Percentiles rank a stretch among this genome's conserved stretches.
Conservation (phyloP, 2,797 vertebrate genomes). For the Esox lucius region DNA sequence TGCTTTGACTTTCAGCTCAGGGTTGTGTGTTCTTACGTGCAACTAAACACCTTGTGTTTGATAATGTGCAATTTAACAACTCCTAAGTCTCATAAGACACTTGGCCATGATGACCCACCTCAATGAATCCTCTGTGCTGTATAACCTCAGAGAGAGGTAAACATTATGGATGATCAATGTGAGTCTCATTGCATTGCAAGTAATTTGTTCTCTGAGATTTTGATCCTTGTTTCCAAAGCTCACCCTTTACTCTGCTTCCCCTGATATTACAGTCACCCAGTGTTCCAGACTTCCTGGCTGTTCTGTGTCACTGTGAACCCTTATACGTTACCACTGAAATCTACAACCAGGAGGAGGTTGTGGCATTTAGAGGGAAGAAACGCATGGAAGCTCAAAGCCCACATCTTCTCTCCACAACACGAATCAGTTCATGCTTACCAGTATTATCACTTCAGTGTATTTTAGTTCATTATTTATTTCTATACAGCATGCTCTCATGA, state of each 20-base stretch:
- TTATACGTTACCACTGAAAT: conserved; percentile 76
- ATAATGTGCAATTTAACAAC: conserved; percentile 28
- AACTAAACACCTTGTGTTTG: too few species aligned
- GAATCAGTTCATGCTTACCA: conserved; percentile 85
- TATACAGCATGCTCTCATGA: not conserved
- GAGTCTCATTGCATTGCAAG: conserved; percentile 25
- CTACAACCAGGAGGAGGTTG: conserved; percentile 71
- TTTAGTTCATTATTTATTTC: too few species aligned
- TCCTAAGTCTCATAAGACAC: conserved; percentile 76
- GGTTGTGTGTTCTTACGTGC: too few species aligned
- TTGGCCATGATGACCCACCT: conserved; percentile 77
- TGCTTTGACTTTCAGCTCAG: too few species aligned
- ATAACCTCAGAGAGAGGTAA: conserved; percentile 64
- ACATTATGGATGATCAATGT: conserved; percentile 49
- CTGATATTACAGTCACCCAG: conserved; percentile 5
- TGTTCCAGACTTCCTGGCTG: conserved; percentile 76
- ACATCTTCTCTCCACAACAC: conserved; percentile 81
- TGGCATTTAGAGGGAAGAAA: conserved; percentile 77
- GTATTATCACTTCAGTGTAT: conserved; percentile 44
- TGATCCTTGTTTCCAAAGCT: too few species aligned
- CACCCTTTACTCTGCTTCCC: not conserved
- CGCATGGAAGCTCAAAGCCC: conserved; percentile 75
- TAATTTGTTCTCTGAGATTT: not conserved
- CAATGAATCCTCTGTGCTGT: conserved; percentile 71
- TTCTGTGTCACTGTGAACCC: conserved; percentile 80